Percentiles rank a stretch among this genome's conserved stretches.
phyloP scores from a whole-genome alignment of 2,113 vertebrate genomes.

The Hippotragus niger region DNA sequence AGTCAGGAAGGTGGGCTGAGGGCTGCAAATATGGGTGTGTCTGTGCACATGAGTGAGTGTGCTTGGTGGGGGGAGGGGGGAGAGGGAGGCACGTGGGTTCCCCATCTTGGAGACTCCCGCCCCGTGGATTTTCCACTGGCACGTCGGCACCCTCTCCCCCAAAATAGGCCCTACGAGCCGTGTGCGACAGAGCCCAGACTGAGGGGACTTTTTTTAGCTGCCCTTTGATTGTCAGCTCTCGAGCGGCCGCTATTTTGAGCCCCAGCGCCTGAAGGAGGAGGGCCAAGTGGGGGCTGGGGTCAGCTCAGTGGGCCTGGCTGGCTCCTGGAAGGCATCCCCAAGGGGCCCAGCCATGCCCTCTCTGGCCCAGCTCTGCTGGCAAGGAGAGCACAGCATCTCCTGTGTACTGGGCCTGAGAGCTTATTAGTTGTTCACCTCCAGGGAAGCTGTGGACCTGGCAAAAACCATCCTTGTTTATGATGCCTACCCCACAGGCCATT shows the following conservation, averaged over 20 bases:
- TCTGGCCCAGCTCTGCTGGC: background rate
- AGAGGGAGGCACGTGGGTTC: background rate
- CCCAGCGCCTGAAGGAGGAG: constrained; percentile 76
- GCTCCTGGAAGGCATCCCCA: constrained; percentile 57
- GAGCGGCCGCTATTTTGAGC: constrained; percentile 87
- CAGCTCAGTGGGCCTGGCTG: constrained; percentile 47
- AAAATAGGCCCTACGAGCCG: constrained; percentile 90
- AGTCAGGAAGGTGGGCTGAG: background rate
- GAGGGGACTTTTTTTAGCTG: constrained; percentile 90
- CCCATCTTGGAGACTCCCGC: constrained; percentile 53
- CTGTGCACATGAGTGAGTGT: background rate
- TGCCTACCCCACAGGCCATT: background rate
- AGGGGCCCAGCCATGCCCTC: background rate
- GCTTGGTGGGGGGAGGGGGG: background rate
- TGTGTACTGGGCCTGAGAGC: background rate
- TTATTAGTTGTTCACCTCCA: background rate
- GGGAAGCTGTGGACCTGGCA: background rate
- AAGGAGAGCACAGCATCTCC: background rate
- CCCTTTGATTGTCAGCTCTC: constrained; percentile 90
- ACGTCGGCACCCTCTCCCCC: constrained; percentile 86
- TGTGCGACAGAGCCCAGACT: constrained; percentile 83
- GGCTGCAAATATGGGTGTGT: background rate
- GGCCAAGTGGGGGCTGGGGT: constrained; percentile 50
- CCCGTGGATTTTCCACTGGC: constrained; percentile 70
- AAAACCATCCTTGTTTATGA: background rate